Percentiles rank a stretch among this genome's conserved stretches.
Conservation (phyloP, 2,797 vertebrate species). For the Capromys pilorides region DNA sequence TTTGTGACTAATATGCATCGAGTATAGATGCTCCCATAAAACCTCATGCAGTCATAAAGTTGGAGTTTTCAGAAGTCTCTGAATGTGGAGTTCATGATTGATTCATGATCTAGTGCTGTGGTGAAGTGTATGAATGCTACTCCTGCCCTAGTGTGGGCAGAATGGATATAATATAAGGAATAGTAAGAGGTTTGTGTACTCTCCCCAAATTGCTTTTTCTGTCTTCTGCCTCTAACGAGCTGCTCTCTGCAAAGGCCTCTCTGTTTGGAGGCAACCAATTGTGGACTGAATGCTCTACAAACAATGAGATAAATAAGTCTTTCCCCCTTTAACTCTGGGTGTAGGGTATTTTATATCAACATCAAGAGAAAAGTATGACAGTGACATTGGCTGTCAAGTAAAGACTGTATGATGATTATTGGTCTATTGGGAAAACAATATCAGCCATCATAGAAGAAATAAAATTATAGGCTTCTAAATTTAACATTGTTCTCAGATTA, state of each 20-base stretch:
- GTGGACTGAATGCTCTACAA: neutral
- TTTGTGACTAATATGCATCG: conserved; percentile 83
- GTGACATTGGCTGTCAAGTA: conserved; percentile 91
- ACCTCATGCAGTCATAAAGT: neutral
- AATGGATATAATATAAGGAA: neutral
- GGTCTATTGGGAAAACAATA: conserved; percentile 92
- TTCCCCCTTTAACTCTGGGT: neutral
- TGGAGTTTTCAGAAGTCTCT: neutral
- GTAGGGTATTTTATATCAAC: neutral
- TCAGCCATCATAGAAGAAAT: conserved; percentile 94
- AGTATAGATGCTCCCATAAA: neutral
- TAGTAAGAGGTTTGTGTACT: neutral
- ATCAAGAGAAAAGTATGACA: neutral
- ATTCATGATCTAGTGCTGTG: neutral
- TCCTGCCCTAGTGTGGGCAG: neutral
- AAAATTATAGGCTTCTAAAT: conserved; percentile 92
- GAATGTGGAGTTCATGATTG: neutral
- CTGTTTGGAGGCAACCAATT: neutral
- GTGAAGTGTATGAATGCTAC: neutral
- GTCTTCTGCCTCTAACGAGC: neutral
- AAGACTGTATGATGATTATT: conserved; percentile 92
- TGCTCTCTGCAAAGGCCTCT: neutral
- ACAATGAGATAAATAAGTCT: neutral
- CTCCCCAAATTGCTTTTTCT: neutral
- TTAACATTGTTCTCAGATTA: conserved; percentile 94